Evolutionary conservation across 2,797 vertebrate genomes (phyloP).

Genomic region (Phyllotis vaccarum): DNA sequence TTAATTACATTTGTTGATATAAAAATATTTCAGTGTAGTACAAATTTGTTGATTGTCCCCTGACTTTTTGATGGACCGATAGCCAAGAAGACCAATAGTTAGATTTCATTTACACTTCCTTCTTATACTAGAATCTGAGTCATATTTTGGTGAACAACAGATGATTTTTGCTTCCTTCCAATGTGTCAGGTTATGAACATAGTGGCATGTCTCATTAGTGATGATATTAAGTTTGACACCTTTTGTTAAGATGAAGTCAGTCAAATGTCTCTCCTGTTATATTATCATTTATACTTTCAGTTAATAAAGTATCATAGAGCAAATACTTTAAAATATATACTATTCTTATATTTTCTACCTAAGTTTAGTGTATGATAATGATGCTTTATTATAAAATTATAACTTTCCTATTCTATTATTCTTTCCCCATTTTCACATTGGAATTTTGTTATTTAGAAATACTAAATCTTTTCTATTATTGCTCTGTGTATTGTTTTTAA

Average conservation of each 20-base stretch:
- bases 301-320: neutral
- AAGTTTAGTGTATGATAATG: neutral
- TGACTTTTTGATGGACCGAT: neutral
- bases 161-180: neutral
- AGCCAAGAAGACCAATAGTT: neutral
- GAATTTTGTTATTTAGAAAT: neutral
- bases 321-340: neutral
- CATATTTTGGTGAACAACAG: neutral
- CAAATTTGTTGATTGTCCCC: neutral
- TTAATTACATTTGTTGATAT: neutral
- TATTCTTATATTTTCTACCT: neutral
- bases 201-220: neutral
- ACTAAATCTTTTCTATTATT: neutral
- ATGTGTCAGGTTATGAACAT: neutral
- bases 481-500: neutral
- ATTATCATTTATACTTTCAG: neutral
- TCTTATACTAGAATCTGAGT: neutral
- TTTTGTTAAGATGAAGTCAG: neutral
- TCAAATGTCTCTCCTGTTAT: conserved; percentile 8
- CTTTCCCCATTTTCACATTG: neutral
- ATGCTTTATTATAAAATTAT: neutral
- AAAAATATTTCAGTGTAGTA: neutral
- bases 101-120: neutral
- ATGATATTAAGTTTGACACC: neutral
- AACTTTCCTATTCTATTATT: neutral